Evolutionary conservation across 1,140 invertebrate species (phyloP).

Genomic region (Zaprionus gabonicus): DNA sequence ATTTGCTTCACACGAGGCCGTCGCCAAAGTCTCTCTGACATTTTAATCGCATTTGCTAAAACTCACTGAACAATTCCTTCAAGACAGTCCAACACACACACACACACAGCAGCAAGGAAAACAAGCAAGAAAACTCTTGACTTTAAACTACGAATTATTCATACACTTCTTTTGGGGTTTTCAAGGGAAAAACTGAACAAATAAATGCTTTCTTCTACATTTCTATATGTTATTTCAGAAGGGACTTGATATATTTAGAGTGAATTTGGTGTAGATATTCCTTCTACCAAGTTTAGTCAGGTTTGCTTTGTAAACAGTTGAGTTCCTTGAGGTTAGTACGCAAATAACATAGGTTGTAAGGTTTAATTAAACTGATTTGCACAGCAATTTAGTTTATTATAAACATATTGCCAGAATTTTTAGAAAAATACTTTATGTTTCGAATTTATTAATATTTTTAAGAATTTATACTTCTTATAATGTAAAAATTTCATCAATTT

Average conservation of each 20-base stretch:
- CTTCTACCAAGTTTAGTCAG: background rate
- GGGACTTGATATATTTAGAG: background rate
- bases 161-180: slow-evolving; percentile 15
- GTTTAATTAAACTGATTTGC: background rate
- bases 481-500: too few species aligned
- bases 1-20: slow-evolving; percentile 81
- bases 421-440: too few species aligned
- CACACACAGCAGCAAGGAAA: slow-evolving; percentile 30
- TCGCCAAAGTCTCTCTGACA: slow-evolving; percentile 72
- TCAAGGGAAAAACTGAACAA: background rate
- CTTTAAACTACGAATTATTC: slow-evolving; percentile 21
- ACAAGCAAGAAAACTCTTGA: slow-evolving; percentile 11
- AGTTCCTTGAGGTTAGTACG: background rate
- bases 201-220: background rate
- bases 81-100: slow-evolving; percentile 24
- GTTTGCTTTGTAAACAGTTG: background rate
- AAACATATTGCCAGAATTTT: too few species aligned
- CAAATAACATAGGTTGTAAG: background rate
- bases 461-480: too few species aligned
- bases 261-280: background rate
- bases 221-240: background rate
- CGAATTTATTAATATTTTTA: too few species aligned
- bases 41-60: slow-evolving; percentile 84
- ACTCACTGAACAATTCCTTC: slow-evolving; percentile 83
- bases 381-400: too few species aligned